Base-by-base conservation (phyloP, 2,113 vertebrate genomes). In the Symphodus melops region DNA sequence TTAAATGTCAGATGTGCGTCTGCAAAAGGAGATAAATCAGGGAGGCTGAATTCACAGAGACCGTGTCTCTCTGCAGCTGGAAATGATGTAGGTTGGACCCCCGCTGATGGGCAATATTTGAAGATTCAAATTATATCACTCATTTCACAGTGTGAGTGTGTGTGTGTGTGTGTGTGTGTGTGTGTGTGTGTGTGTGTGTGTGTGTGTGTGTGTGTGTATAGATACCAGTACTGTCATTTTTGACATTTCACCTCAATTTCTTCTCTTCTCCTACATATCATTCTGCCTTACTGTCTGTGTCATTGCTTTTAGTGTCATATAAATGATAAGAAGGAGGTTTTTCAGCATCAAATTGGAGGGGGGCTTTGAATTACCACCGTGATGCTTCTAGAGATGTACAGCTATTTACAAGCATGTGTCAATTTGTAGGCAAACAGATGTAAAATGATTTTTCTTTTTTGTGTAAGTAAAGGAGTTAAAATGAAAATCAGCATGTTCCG, bases 31-130 rank as follows among this genome's bases (percentile, higher is more conserved):
- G 20, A 59, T 58, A 17, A 20, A 42, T 17, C 16, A 17, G 14
- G 8, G 21, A 44, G 14, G 33, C 1, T 33, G 28, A 10, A 39
- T 3, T 52, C 28, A 28, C 20, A 20, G 17, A 39, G 48, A 19
- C 46, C 42, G 28, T 39, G 8, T 48, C 10, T 56, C 55, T 33
- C 10, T 14, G 44, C 58, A 23, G 10, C 33, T 60, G 5, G 0
- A 71, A 57, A 44, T 25, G 2, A 61, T 37, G 54, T 12, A 2
- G 2, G 8, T 3, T 54, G 20, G 25, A 49, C 14, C 6, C n/a
- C 17, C 41, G 5, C 25, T 11, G 57, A 73, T 17, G 19, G 46
- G 3, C 7, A 68, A n/a, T 49, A 19, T 69, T 69, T 69, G 33
- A 72, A 68, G 55, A 57, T 17, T 36, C 1, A 55, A 37, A 61